phyloP scores from a whole-genome alignment of 2,113 vertebrate genomes.

The Tyto alba region DNA sequence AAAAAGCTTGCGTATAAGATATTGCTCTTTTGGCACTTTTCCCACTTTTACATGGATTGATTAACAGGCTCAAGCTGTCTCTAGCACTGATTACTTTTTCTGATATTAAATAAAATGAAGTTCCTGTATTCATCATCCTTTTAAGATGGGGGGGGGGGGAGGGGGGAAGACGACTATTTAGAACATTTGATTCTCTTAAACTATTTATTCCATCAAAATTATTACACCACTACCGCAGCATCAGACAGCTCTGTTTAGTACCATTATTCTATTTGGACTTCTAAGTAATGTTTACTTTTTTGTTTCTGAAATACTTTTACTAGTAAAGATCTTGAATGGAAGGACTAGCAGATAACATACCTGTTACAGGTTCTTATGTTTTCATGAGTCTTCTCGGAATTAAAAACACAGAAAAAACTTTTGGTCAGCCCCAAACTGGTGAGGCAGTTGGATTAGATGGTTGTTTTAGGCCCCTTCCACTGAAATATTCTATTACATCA shows the following conservation, averaged over 20 bases:
- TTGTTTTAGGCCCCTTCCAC: background rate
- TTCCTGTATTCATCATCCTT: background rate
- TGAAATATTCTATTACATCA: background rate
- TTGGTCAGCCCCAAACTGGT: background rate
- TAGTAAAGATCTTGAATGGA: background rate
- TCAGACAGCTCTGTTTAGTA: background rate
- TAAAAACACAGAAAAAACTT: background rate
- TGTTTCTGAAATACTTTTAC: background rate
- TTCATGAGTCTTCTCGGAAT: background rate
- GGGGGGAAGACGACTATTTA: background rate
- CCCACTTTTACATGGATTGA: background rate
- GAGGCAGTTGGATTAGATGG: background rate
- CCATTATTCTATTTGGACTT: background rate
- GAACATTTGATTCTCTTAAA: background rate
- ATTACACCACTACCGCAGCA: background rate
- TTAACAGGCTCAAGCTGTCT: background rate
- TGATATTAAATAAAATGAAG: background rate
- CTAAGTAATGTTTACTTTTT: background rate
- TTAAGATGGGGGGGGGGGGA: rapidly evolving
- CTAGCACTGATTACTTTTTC: background rate
- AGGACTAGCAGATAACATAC: background rate
- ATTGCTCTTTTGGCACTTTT: background rate
- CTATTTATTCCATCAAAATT: background rate
- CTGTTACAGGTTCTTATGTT: background rate
- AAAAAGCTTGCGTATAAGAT: background rate